Conservation (phyloP, 2,797 vertebrate genomes). For the Sciurus carolinensis region DNA sequence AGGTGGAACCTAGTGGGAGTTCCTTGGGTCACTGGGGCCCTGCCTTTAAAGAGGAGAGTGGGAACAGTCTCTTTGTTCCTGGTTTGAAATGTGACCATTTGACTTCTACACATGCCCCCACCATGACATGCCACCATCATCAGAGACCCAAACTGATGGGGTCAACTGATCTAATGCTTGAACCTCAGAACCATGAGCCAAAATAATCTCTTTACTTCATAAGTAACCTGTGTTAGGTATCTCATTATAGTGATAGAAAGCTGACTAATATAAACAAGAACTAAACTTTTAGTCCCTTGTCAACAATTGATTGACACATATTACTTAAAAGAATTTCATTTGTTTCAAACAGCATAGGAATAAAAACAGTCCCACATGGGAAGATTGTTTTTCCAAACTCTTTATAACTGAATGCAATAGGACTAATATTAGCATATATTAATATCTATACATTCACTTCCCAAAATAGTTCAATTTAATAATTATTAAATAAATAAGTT, state of each 20-base stretch:
- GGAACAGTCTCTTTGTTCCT: background rate
- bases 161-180: background rate
- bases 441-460: background rate
- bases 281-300: background rate
- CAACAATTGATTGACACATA: background rate
- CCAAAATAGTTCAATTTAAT: constrained; percentile 22
- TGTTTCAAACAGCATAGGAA: background rate
- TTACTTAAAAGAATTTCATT: constrained; percentile 25
- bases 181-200: background rate
- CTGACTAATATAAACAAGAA: background rate
- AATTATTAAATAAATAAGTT: background rate
- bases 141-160: background rate
- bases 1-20: background rate
- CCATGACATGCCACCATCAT: background rate
- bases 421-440: background rate
- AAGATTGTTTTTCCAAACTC: constrained; percentile 24
- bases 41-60: background rate
- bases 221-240: background rate
- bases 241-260: background rate
- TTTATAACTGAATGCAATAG: background rate
- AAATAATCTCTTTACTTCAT: background rate
- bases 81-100: background rate
- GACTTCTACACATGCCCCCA: background rate
- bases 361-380: background rate
- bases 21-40: background rate